Conservation (phyloP, 2,113 vertebrate genomes). For the Silurus glanis region DNA sequence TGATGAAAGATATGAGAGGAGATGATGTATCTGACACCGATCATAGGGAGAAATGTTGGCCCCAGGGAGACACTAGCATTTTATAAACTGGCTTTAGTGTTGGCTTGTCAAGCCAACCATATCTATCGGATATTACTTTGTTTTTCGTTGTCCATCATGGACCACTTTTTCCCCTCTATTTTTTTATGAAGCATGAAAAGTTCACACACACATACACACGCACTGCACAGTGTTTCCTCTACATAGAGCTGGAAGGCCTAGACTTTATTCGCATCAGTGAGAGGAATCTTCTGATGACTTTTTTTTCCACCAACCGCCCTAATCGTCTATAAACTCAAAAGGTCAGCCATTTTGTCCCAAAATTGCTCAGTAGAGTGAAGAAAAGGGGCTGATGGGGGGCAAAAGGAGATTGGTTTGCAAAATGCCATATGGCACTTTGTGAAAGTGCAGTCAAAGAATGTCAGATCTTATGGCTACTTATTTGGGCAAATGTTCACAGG, state of each 20-base stretch:
- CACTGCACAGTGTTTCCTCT: neutral
- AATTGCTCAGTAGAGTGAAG: constrained; percentile 60
- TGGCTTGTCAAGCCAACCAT: constrained; percentile 15
- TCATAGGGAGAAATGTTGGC: constrained; percentile 4
- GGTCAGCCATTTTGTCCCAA: constrained; percentile 62
- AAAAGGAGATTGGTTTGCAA: constrained; percentile 56
- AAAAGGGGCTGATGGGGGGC: constrained; percentile 51
- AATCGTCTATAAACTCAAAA: constrained; percentile 73
- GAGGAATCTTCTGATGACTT: constrained; percentile 52
- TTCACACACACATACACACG: constrained; percentile 54
- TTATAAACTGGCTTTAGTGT: constrained; percentile 26
- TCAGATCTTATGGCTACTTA: constrained; percentile 57
- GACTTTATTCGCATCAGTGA: constrained; percentile 46
- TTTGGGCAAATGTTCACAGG: neutral
- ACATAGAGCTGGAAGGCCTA: neutral
- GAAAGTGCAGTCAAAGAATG: constrained; percentile 58
- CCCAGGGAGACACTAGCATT: constrained; percentile 26
- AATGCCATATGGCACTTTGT: constrained; percentile 49
- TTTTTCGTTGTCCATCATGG: constrained; percentile 39
- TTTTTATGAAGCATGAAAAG: constrained; percentile 67
- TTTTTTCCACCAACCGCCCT: constrained; percentile 49
- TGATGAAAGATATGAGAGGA: constrained; percentile 35
- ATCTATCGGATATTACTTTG: constrained; percentile 29
- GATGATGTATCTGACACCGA: constrained; percentile 25
- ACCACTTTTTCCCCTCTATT: constrained; percentile 45